Conservation (phyloP, 2,113 vertebrate species). For the Heptranchias perlo region DNA sequence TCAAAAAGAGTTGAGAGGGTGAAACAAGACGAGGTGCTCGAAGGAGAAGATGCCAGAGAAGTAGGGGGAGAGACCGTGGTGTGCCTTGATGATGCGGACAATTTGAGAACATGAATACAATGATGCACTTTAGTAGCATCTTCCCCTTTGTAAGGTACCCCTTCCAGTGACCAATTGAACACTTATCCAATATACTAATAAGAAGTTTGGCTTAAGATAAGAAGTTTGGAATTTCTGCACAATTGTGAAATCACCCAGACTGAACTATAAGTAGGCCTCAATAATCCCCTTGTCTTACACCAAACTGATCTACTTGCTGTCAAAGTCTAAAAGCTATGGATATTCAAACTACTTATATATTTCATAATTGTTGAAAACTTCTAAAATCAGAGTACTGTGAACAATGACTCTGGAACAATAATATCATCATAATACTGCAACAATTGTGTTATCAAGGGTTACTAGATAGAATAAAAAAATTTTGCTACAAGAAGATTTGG, state of each 20-base stretch:
- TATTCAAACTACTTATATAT: background rate
- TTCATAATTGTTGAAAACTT: background rate
- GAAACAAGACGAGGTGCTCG: background rate
- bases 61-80: background rate
- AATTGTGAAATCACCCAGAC: no score
- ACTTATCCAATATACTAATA: background rate
- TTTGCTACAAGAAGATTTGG: conserved; percentile 16
- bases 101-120: background rate
- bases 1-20: background rate
- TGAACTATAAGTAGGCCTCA: background rate
- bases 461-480: conserved; percentile 12
- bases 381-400: background rate
- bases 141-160: background rate
- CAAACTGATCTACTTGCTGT: background rate
- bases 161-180: background rate
- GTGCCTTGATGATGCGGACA: background rate
- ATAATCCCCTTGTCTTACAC: background rate
- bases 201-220: background rate
- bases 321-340: background rate
- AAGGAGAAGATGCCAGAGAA: background rate
- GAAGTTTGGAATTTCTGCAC: background rate
- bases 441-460: background rate
- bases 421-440: background rate
- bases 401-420: background rate
- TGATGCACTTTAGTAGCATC: background rate